Conservation (phyloP, 2,888 invertebrate species). For the Pimpla rufipes region DNA sequence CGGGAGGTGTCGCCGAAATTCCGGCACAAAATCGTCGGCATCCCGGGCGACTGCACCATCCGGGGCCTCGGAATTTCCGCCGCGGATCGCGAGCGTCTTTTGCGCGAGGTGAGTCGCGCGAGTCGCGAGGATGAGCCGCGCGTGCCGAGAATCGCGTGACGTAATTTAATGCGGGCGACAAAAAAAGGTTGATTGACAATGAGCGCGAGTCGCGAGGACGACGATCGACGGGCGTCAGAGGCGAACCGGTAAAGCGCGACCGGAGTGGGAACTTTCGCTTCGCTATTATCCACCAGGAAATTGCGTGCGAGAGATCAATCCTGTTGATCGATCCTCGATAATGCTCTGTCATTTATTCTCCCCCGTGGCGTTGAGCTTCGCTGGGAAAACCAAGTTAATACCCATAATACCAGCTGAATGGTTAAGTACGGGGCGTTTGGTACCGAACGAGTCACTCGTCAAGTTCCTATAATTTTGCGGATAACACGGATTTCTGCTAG, state of each 20-base stretch:
- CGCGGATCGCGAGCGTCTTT: conserved; percentile 86
- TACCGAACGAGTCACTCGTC: too few relatives aligned
- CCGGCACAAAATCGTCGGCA: conserved; percentile 87
- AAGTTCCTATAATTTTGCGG: too few relatives aligned
- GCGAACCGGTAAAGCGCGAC: conserved; percentile 14
- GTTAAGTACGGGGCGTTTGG: too few relatives aligned
- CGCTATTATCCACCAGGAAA: conserved; percentile 44
- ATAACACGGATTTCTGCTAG: too few relatives aligned
- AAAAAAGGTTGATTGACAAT: conserved; percentile 27
- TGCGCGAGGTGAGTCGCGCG: conserved; percentile 87
- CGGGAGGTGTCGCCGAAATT: conserved; percentile 86
- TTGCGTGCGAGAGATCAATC: conserved; percentile 34
- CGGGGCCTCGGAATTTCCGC: conserved; percentile 87
- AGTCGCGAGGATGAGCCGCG: background rate
- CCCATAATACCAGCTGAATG: background rate
- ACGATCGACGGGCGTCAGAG: conserved; percentile 38
- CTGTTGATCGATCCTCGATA: background rate
- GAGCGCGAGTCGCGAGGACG: conserved; percentile 41
- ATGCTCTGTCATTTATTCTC: conserved; percentile 1
- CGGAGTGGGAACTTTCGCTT: conserved; percentile 59
- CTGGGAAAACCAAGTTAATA: background rate
- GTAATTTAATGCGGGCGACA: conserved; percentile 41
- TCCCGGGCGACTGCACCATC: conserved; percentile 87
- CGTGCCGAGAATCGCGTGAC: conserved; percentile 28
- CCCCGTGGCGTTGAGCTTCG: background rate